Base-by-base conservation (phyloP, 2,888 invertebrate genomes). In the Escarpia spicata region DNA sequence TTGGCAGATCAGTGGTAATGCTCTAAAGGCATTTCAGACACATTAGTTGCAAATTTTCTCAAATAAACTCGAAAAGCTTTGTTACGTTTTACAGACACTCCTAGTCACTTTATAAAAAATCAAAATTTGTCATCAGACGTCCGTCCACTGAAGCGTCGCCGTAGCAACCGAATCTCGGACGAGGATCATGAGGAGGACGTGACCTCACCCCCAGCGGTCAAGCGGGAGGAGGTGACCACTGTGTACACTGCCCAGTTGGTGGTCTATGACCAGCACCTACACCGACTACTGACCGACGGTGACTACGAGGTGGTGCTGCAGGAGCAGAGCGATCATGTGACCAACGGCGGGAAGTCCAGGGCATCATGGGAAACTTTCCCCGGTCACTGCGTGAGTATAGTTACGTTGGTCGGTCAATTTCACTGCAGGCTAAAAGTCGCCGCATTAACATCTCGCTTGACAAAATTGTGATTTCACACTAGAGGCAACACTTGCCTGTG, bases 221-320 rank as follows among this genome's bases (percentile, higher is more conserved):
- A 37, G 37, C 44, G 19, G 26, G 93, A 93, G 91, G 92, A 92
- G 90, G 44, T 26, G 19, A 89, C 75, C 75, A 26, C 75, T 26
- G 75, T 75, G 26, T 94, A 93, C 43, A 92, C 91, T 19, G 92
- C 93, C n/a, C 93, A 94, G 92, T 97, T 99, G 93, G 98, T 98
- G 93, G 98, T 99, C 58, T 99, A 98, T 96, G 99, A 99, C 96
- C 98, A 98, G 96, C 98, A 98, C 95, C 98, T 98, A 95, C 97
- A 98, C 31, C 98, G 98, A 96, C 97, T 98, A 92, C 97, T 98
- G 92, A 98, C 98, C 0, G 98, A 98, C 94, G 99, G 99, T 4
- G 98, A 98, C 96, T 99, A 99, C 96, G 98, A 99, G 96, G 97
- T 99, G 93, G 98, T 98, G 92, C 97, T 99, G 91, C 90, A 93